Evolutionary conservation across 2,113 vertebrate species (phyloP).

Genomic region (Myrmophylax atrothorax): DNA sequence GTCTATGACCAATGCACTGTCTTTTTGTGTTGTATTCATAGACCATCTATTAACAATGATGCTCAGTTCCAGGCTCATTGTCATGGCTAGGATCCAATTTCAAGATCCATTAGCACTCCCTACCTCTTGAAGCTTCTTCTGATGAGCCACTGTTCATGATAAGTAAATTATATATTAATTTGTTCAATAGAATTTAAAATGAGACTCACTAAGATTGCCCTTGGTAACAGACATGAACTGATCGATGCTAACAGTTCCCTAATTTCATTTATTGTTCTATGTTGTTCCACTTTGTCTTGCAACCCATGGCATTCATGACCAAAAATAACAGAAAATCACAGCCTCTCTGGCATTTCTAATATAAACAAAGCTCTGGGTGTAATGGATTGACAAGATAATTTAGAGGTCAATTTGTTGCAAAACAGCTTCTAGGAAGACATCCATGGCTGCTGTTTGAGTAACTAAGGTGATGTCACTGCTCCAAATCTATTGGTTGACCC

Average conservation of each 20-base stretch:
- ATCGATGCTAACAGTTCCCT: constrained; percentile 37
- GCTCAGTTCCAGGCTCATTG: neutral
- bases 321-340: constrained; percentile 3
- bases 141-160: constrained; percentile 15
- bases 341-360: neutral
- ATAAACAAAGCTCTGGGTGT: neutral
- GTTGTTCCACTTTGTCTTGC: constrained; percentile 10
- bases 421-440: neutral
- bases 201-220: constrained; percentile 6
- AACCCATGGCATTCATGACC: neutral
- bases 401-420: neutral
- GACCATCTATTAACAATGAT: neutral
- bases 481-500: neutral
- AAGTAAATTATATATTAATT: constrained; percentile 57
- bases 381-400: constrained; percentile 11
- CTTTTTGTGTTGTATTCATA: neutral
- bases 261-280: constrained; percentile 40
- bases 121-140: constrained; percentile 49
- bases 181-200: constrained; percentile 44
- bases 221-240: constrained; percentile 46
- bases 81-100: constrained; percentile 33
- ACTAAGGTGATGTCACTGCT: neutral
- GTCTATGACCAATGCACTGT: neutral
- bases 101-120: constrained; percentile 38
- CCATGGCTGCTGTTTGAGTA: neutral